Conservation (phyloP, 1,140 invertebrate species). For the Aethina tumida region DNA sequence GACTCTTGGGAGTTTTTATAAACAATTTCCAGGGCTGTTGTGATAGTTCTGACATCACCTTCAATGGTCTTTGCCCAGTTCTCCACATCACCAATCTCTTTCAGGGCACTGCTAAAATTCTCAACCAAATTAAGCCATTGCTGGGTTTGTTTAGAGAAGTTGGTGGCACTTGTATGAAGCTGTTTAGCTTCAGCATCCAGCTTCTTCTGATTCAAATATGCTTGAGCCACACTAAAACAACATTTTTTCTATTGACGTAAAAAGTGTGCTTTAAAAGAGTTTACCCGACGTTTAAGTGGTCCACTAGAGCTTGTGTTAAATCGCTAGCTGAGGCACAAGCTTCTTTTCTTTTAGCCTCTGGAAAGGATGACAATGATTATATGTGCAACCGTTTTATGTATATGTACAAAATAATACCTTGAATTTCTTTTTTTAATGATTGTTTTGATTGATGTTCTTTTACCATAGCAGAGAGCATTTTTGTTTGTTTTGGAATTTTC, state of each 20-base stretch:
- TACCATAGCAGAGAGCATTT: constrained; percentile 75
- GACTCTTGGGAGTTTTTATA: constrained; percentile 75
- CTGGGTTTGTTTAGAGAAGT: constrained; percentile 93
- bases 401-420: constrained; percentile 50
- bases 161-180: constrained; percentile 85
- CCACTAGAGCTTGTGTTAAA: constrained; percentile 87
- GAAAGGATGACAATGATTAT: constrained; percentile 22
- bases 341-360: constrained; percentile 87
- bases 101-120: constrained; percentile 89
- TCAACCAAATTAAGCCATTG: constrained; percentile 93
- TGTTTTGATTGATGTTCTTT: constrained; percentile 82
- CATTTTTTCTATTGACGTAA: constrained; percentile 8
- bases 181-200: constrained; percentile 95
- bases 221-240: constrained; percentile 76
- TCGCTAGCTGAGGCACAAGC: constrained; percentile 85
- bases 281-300: constrained; percentile 96
- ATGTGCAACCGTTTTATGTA: not conserved
- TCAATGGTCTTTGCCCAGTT: constrained; percentile 98
- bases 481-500: constrained; percentile 14
- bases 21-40: constrained; percentile 86
- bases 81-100: constrained; percentile 98
- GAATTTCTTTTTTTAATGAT: constrained; percentile 63
- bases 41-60: constrained; percentile 88
- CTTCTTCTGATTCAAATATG: constrained; percentile 96
- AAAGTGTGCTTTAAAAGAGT: too few species aligned